These are phyloP conservation scores for Stictocephala bisonia DNA, from an alignment of 2,888 invertebrate species.

Conservation along the genomic window DNA sequence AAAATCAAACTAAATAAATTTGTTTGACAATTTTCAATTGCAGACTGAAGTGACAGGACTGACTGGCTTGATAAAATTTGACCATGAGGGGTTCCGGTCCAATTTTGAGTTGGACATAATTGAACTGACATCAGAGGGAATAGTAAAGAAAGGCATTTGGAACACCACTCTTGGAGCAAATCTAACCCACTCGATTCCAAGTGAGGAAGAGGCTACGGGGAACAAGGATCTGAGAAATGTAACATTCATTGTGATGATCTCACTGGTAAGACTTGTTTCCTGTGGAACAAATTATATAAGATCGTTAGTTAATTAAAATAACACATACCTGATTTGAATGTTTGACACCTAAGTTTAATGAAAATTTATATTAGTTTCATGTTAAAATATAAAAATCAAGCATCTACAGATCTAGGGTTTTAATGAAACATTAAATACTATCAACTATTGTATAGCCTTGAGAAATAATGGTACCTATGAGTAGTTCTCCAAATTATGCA, in stretches of 20 bases:
- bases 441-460: too few species aligned
- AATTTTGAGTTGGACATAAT: slow-evolving; percentile 64
- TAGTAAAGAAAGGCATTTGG: slow-evolving; percentile 64
- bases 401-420: too few species aligned
- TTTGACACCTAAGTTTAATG: too few species aligned
- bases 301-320: too few species aligned
- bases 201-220: neutral
- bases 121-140: slow-evolving; percentile 64
- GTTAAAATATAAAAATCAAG: too few species aligned
- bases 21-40: slow-evolving; percentile 48
- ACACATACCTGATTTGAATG: too few species aligned
- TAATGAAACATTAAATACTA: too few species aligned
- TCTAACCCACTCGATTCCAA: slow-evolving; percentile 51
- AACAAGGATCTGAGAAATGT: slow-evolving; percentile 64
- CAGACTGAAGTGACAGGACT: slow-evolving; percentile 64
- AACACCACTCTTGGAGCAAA: slow-evolving; percentile 63
- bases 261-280: slow-evolving; percentile 64
- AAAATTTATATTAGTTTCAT: too few species aligned
- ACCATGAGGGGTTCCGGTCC: slow-evolving; percentile 64
- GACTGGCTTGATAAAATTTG: slow-evolving; percentile 64
- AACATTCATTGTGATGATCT: slow-evolving; percentile 68
- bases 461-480: too few species aligned
- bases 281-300: too few species aligned
- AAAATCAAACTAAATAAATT: too few species aligned
- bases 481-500: too few species aligned